Percentiles rank a stretch among this genome's conserved stretches.
Conservation (phyloP, 2,888 invertebrate species). For the Polymixis lichenea region DNA sequence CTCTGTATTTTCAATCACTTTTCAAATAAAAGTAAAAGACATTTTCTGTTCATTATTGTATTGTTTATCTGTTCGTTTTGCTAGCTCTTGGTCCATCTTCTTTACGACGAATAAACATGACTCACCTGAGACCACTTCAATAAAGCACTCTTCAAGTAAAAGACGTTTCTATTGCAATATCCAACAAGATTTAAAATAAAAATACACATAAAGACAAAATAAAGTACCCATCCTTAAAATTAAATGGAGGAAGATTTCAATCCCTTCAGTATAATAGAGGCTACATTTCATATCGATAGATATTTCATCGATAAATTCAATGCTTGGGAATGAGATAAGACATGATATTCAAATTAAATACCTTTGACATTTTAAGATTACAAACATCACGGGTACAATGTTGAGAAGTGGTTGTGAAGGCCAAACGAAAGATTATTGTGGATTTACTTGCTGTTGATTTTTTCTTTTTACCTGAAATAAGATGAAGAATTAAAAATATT, state of each 20-base stretch:
- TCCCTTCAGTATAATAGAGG: slow-evolving; percentile 60
- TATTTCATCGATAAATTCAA: slow-evolving; percentile 87
- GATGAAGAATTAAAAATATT: not conserved
- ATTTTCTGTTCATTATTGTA: not conserved
- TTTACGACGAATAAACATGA: slow-evolving; percentile 33
- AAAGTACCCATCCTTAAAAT: slow-evolving; percentile 45
- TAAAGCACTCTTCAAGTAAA: slow-evolving; percentile 20
- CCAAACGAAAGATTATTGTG: slow-evolving; percentile 76
- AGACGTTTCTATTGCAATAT: slow-evolving; percentile 10
- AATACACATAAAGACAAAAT: slow-evolving; percentile 37
- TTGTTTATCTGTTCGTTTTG: not conserved
- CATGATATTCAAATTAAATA: slow-evolving; percentile 90
- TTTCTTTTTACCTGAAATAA: not conserved
- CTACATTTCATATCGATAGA: slow-evolving; percentile 72
- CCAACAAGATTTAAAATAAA: slow-evolving; percentile 18
- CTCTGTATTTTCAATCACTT: not conserved
- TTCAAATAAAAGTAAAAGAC: not conserved
- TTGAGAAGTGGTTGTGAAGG: slow-evolving; percentile 82
- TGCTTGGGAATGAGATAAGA: slow-evolving; percentile 86
- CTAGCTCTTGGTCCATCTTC: slow-evolving; percentile 1
- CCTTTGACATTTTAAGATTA: slow-evolving; percentile 90
- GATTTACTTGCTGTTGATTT: slow-evolving; percentile 61
- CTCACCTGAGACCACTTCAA: slow-evolving; percentile 33
- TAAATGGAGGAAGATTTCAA: slow-evolving; percentile 50
- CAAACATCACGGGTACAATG: slow-evolving; percentile 86